Base-by-base conservation (phyloP, 2,888 invertebrate species). In the Oconnorella tubifera region DNA sequence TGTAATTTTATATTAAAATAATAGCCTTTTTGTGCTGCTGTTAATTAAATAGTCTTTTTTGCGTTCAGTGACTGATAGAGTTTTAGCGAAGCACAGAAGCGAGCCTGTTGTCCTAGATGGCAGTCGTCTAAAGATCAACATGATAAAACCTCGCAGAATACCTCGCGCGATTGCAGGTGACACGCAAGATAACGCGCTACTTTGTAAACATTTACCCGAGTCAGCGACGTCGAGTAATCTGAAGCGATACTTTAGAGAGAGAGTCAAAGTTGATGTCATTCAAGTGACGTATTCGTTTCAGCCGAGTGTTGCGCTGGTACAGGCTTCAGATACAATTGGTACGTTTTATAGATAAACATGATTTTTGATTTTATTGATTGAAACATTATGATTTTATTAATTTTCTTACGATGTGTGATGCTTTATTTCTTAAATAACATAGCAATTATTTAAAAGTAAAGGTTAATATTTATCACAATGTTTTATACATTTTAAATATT, bases 221-320 rank as follows among this genome's bases (percentile, higher is more conserved):
- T 31, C 31, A 10, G 33, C 48, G 25, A 57, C 63, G 14, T 28
- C 29, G 10, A 50, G 23, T 6, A 58, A 57, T 19, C 27, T 63
- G 33, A 28, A n/a, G 19, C 28, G 31, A 19, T 60, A 31, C 32
- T 23, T 60, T 25, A 29, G 31, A 28, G 27, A 33, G 49, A 51
- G 50, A 2, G 4, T 28, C 0, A 31, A n/a, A 14, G 25, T 40
- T 56, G 19, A 25, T 6, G 49, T 56, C n/a, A 29, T 28, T 4
- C 27, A 63, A 6, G 33, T 63, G 23, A 57, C 25, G 40, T 63
- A 48, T 25, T 48, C 55, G 4, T 19, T 63, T 29, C 23, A 63
- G 10, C 63, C 57, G 14, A 55, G 57, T 23, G 31, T 58, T 31
- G 56, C 57, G 1, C 32, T 63, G 49, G 31, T 57, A 4, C 23